Evolutionary conservation across 2,113 vertebrate genomes (phyloP).

Genomic region (Lampris megalopsis): DNA sequence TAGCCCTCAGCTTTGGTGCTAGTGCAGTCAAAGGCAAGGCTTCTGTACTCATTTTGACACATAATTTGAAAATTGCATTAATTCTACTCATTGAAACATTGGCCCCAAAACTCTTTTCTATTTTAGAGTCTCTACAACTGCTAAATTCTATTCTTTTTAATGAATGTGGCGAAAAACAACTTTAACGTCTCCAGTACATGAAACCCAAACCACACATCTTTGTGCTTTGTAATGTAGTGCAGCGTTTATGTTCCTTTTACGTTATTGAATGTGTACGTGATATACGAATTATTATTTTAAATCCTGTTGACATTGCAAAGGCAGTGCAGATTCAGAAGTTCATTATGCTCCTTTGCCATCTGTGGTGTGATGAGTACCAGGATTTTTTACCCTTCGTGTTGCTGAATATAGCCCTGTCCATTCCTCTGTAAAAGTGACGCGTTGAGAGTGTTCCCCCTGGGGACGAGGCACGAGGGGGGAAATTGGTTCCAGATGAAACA

Average conservation of each 20-base stretch:
- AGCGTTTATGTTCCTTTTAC: neutral
- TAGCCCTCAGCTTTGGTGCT: slow-evolving; percentile 11
- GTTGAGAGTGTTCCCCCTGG: slow-evolving; percentile 71
- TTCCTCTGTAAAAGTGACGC: slow-evolving; percentile 51
- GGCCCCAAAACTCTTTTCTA: neutral
- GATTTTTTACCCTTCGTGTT: slow-evolving; percentile 33
- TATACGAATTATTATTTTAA: neutral
- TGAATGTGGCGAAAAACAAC: neutral
- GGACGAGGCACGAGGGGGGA: slow-evolving; percentile 79
- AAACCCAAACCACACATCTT: neutral
- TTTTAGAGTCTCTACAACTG: neutral
- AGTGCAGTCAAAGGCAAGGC: neutral
- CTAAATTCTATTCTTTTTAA: neutral
- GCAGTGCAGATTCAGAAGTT: slow-evolving; percentile 26
- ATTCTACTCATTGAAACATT: neutral
- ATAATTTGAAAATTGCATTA: neutral
- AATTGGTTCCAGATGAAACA: slow-evolving; percentile 85
- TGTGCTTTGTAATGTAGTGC: slow-evolving; percentile 24
- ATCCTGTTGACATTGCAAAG: slow-evolving; percentile 21
- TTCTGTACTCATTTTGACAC: slow-evolving; percentile 4
- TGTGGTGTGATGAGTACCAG: slow-evolving; percentile 26
- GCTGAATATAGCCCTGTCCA: slow-evolving; percentile 45
- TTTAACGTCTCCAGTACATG: neutral
- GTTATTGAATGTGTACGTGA: too few species aligned
- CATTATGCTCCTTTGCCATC: slow-evolving; percentile 27